Conservation (phyloP, 2,113 vertebrate genomes). For the Planiliza haematocheilus region DNA sequence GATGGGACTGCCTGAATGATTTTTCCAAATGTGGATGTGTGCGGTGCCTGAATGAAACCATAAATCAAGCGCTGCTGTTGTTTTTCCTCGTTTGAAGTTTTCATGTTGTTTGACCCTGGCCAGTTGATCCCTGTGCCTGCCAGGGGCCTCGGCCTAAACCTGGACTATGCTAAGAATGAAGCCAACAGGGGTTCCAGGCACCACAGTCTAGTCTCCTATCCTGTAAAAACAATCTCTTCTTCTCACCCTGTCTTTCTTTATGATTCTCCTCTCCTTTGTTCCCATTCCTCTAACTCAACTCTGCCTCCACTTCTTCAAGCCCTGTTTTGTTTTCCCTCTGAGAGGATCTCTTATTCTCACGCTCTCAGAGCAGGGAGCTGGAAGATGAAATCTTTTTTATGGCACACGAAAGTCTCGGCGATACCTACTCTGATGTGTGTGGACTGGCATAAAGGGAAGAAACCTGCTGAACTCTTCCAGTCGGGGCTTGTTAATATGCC, state of each 20-base stretch:
- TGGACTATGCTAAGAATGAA: constrained; percentile 73
- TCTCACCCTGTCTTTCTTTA: constrained; percentile 25
- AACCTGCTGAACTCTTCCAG: constrained; percentile 23
- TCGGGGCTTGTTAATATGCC: constrained; percentile 28
- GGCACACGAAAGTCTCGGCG: constrained; percentile 28
- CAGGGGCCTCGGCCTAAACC: constrained; percentile 63
- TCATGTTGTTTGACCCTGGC: constrained; percentile 29
- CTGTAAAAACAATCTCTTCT: constrained; percentile 59
- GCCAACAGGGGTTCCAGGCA: constrained; percentile 54
- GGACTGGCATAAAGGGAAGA: constrained; percentile 31
- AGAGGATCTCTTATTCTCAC: constrained; percentile 65
- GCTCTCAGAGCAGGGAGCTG: constrained; percentile 41
- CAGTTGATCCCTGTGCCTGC: constrained; percentile 53
- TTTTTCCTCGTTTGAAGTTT: constrained; percentile 52
- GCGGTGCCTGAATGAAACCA: constrained; percentile 10
- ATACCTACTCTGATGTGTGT: constrained; percentile 38
- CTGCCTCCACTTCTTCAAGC: background rate
- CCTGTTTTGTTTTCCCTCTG: constrained; percentile 51
- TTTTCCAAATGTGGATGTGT: constrained; percentile 26
- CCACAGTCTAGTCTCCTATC: constrained; percentile 55
- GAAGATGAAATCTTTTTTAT: constrained; percentile 51
- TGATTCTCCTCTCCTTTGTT: constrained; percentile 20
- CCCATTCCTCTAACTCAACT: constrained; percentile 7
- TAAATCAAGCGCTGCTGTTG: constrained; percentile 26
- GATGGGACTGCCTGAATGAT: constrained; percentile 7